Evolutionary conservation across 1,140 invertebrate genomes (phyloP), one percentile per base, ranked within the genome.

Genomic region (Micrasema minimum): DNA sequence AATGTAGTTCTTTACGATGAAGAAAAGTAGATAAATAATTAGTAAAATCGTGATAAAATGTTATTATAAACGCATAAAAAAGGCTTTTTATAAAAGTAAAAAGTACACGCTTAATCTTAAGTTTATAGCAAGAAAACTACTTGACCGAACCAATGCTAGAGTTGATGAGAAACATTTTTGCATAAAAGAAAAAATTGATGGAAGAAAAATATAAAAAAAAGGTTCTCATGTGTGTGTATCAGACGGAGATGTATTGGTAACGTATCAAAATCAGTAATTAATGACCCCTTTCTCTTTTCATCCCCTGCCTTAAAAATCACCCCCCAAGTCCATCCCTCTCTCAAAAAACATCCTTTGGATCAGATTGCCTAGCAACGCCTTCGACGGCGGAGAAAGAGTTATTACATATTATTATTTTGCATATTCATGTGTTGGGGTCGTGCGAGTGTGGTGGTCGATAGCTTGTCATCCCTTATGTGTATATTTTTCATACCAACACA

Each of bases 281-380:
- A 75, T 75, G 74, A 73, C 71, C 71, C 71, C 66, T 75, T 75
- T 75, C 71, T 76, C 80, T 83, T 31, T 79, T 79, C 78, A 79
- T 80, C 80, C 81, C 81, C 78, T 77, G 77, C 76, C 79, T 80
- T 81, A 81, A 81, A 80, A 83, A 84, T 84, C 83, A 82, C 79
- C 82, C 83, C 82, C 38, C 55, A 14, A 22, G 41, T 18, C 41
- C 31, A 45, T 26, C 41, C 59, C 43, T 23, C 38, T 48, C 50
- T 22, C 22, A 43, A 53, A 55, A 64, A 46, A 67, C 50, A 67
- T 67, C 50, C 65, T 53, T 51, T 62, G 18, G 22, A 37, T 48
- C 26, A 37, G 48, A 70, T 70, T 38, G 50, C 59, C 26, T 71
- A 65, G 69, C 69, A 71, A 64, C 51, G 48, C 50, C 61, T 71